Percentiles rank a stretch among this genome's conserved stretches.
These are phyloP conservation scores for Spongilla lacustris DNA, from an alignment of 37 sponge, comb jelly and placozoan species.

Conservation along the genomic window DNA sequence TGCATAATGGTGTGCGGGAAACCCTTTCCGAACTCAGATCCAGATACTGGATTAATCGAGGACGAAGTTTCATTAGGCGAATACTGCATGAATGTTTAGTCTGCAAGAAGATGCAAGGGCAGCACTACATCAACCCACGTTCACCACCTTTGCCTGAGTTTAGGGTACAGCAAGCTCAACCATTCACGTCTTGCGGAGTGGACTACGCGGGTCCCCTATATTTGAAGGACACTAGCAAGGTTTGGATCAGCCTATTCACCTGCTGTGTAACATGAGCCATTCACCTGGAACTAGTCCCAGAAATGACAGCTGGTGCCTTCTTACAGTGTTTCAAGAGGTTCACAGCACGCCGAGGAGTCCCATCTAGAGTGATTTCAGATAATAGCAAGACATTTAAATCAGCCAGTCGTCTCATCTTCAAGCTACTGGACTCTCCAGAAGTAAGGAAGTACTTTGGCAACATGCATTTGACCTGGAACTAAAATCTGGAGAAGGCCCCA, in stretches of 20 bases:
- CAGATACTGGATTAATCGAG: neutral
- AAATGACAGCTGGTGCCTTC: neutral
- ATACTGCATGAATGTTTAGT: neutral
- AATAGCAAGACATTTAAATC: conserved; percentile 35
- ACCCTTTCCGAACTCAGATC: conserved; percentile 20
- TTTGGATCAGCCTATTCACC: conserved; percentile 5
- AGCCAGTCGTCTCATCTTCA: neutral
- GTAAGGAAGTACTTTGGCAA: conserved; percentile 11
- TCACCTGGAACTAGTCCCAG: conserved; percentile 8
- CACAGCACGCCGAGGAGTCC: neutral
- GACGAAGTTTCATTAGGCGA: neutral
- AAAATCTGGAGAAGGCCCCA: conserved; percentile 24
- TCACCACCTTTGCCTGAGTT: neutral
- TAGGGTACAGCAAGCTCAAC: conserved; percentile 2
- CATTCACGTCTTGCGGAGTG: neutral
- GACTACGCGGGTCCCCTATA: conserved; percentile 4
- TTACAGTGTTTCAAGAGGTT: conserved; percentile 10
- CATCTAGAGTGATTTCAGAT: conserved; percentile 18
- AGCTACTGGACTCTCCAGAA: neutral
- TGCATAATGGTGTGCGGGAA: neutral
- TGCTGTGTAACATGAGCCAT: neutral
- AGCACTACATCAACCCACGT: neutral
- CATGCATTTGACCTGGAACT: conserved; percentile 19
- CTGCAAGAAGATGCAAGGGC: neutral
- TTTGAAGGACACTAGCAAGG: neutral